Base-by-base conservation (phyloP, 2,797 vertebrate genomes). In the Helarctos malayanus region DNA sequence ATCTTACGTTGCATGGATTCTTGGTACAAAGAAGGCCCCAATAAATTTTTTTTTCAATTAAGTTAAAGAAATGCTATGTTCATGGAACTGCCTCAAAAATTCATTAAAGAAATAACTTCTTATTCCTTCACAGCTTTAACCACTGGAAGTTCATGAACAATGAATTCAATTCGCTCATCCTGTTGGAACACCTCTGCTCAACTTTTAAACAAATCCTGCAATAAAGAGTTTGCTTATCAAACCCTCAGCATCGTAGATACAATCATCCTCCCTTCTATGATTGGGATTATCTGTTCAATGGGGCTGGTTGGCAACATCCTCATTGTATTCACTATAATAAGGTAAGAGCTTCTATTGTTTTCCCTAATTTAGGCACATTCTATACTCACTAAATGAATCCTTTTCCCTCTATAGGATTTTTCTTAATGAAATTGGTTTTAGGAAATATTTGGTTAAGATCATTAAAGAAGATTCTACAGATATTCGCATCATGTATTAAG, bases 301-400 rank as follows among this genome's bases (percentile, higher is more conserved):
- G 98, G 98, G 27, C 97, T 99, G 69, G 76, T 89, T 94, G 98
- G 98, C 96, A 99, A 99, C 92, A 98, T 98, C 69, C 86, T 98
- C 52, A 96, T 96, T 87, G 52, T 98, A 52, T 97, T 98, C 89
- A 99, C 97, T 38, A 97, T 98, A 97, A 94, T 98, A 97, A 98
- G 96, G 96, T 98, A 96, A 97, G 71, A 45, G 0, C 18, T 95
- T 79, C 61, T 78, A 57, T 52, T 61, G 10, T 68, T 87, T 82
- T 38, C 57, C 6, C 11, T 45, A 54, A 65, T 91, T 78, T 73
- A 85, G 38, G 41, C 27, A 32, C 6, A 23, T 49, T 41, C 45
- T 45, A 14, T 38, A 75, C 9, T 79, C n/a, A 12, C 61, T 88
- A 78, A 86, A 41, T 81, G 7, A 95, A 56, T 71, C 29, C 9